Percentiles rank a stretch among this genome's conserved stretches.
These are phyloP conservation scores for Micronycteris hirsuta DNA, from an alignment of 2,113 vertebrate genomes.

Conservation along the genomic window DNA sequence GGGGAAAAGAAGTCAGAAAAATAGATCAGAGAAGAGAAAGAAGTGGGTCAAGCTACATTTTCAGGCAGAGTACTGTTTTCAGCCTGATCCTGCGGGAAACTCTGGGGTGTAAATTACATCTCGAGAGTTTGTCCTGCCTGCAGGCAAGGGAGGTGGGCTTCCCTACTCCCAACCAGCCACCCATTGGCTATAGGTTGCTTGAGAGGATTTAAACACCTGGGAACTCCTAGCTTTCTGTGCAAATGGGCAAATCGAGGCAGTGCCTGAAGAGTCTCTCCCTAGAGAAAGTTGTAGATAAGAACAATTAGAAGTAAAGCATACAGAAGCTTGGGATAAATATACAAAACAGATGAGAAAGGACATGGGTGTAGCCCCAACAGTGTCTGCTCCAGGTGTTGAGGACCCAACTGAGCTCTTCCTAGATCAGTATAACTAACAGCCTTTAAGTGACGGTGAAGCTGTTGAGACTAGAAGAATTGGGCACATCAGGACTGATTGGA, in stretches of 20 bases:
- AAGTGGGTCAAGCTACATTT: background rate
- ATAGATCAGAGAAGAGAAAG: background rate
- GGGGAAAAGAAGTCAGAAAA: background rate
- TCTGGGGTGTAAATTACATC: background rate
- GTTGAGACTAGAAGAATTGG: background rate
- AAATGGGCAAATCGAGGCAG: background rate
- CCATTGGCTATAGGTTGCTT: background rate
- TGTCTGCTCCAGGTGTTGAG: background rate
- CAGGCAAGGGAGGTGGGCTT: background rate
- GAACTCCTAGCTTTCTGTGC: background rate
- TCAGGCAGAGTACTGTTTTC: background rate
- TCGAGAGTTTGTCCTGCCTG: background rate
- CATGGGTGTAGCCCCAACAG: too few species aligned
- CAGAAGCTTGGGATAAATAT: background rate
- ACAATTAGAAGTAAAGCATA: background rate
- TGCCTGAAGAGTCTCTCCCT: background rate
- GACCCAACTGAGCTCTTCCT: background rate
- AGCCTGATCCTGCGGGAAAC: background rate
- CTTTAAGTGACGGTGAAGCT: background rate
- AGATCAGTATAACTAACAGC: background rate
- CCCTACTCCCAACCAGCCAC: background rate
- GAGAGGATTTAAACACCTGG: background rate
- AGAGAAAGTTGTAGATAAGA: background rate
- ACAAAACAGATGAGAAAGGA: background rate
- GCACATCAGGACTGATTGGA: background rate